Base-by-base conservation (phyloP, 2,888 invertebrate genomes). In the Bugula neritina region DNA sequence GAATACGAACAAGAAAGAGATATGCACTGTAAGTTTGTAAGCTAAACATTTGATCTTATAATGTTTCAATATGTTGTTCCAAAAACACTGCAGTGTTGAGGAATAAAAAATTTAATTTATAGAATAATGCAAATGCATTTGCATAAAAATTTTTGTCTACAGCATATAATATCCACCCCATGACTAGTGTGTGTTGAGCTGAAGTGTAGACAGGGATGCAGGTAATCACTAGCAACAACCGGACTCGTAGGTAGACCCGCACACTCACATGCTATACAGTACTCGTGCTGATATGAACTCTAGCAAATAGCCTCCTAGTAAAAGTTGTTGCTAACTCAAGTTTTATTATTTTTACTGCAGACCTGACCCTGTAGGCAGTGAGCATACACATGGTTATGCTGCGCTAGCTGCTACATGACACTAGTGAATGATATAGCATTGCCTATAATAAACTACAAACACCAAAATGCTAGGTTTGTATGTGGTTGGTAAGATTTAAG, bases 1-100 rank as follows among this genome's bases (percentile, higher is more conserved):
- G 99, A 99, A 86, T 99, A 96, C 86, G 97, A 98, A 85, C 95
- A 97, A 85, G 98, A 98, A 86, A 87, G 96, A 75, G 99, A 99
- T 86, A 99, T 99, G 99, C 98, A 98, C 87, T 94, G 96, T 96
- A 89, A 93, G 95, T 94, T 13, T n/a, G 27, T 3, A 1, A 25
- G 31, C n/a, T n/a, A n/a, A n/a, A n/a, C n/a, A n/a, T n/a, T n/a
- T n/a, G n/a, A n/a, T n/a, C n/a, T n/a, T n/a, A n/a, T n/a, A n/a
- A n/a, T n/a, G n/a, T n/a, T n/a, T n/a, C n/a, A n/a, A n/a, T n/a
- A n/a, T n/a, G n/a, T n/a, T n/a, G n/a, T n/a, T n/a, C n/a, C n/a
- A n/a, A n/a, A n/a, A n/a, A n/a, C n/a, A n/a, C n/a, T n/a, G n/a
- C n/a, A n/a, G n/a, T n/a, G n/a, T n/a, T n/a, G n/a, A n/a, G n/a